Conservation (phyloP, 2,888 invertebrate genomes). For the Philereme vetulata region DNA sequence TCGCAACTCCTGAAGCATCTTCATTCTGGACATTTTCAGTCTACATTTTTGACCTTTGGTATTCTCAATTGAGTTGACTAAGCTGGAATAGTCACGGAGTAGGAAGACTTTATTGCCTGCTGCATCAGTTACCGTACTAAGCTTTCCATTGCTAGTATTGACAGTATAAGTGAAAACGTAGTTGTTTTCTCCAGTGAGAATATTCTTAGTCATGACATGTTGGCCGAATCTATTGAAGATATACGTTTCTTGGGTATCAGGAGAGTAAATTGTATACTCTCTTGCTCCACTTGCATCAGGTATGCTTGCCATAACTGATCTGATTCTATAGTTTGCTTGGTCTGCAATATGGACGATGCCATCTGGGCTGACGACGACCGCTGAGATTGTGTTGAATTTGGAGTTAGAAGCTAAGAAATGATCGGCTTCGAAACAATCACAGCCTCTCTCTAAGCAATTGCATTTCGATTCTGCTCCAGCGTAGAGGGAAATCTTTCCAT, state of each 20-base stretch:
- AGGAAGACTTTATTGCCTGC: conserved; percentile 95
- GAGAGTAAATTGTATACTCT: conserved; percentile 97
- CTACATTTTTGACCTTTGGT: conserved; percentile 96
- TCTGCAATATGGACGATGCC: conserved; percentile 98
- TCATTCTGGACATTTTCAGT: conserved; percentile 95
- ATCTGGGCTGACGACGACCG: conserved; percentile 96
- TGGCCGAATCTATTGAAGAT: conserved; percentile 97
- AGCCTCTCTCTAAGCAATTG: conserved; percentile 95
- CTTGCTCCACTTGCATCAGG: conserved; percentile 92
- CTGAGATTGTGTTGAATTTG: conserved; percentile 96
- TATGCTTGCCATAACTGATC: conserved; percentile 94
- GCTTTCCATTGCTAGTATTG: conserved; percentile 97
- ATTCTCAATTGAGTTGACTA: conserved; percentile 97
- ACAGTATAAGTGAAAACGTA: conserved; percentile 98
- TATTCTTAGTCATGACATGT: conserved; percentile 96
- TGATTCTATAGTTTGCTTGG: conserved; percentile 94
- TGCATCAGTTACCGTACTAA: conserved; percentile 96
- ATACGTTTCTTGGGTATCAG: conserved; percentile 97
- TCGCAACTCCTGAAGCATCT: conserved; percentile 94
- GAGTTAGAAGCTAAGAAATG: conserved; percentile 96
- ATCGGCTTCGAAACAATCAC: conserved; percentile 96
- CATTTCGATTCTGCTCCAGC: conserved; percentile 97
- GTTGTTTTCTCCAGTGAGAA: conserved; percentile 96
- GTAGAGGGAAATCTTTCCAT: conserved; percentile 96
- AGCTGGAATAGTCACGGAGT: conserved; percentile 91